Base-by-base conservation (phyloP, 2,888 invertebrate species). In the Parnassius smintheus region DNA sequence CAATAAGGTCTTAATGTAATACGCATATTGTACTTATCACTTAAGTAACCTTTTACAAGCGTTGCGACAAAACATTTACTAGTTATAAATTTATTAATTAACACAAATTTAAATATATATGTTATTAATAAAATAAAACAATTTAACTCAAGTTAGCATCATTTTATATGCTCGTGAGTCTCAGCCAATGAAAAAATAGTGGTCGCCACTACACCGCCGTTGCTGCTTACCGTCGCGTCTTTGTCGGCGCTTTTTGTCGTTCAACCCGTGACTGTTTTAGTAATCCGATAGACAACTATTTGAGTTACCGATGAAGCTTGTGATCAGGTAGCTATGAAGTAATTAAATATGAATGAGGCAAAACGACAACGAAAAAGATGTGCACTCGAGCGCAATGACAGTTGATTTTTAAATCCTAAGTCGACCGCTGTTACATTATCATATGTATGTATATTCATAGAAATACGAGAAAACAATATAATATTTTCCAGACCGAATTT, bases 161-260 rank as follows among this genome's bases (percentile, higher is more conserved):
- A 48, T 46, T 9, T 1, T 46, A 25, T 48, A 10, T 8, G 46
- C 12, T 76, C 10, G 75, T 84, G 67, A 46, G 41, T 75, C 71
- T 74, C 68, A 65, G 60, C 72, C 68, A 71, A 68, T 75, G 75
- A 88, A 88, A 86, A 80, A 77, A 73, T 76, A 75, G 75, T 75
- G 75, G 76, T 73, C 77, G 77, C 79, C 78, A 78, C 77, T 72
- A 75, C 78, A 75, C 72, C 75, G 72, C 77, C 80, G 80, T 75
- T 73, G 75, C 48, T 58, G 62, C 44, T 54, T 11, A 73, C 70
- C 72, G 76, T 75, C 76, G 78, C 70, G 72, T 69, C 85, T 89
- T 87, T 90, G 91, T 87, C 91, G 91, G 91, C 85, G 80, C 81
- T 91, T 91, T 90, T 90, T 89, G 76, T 81, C 70, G 72, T 68